phyloP scores from a whole-genome alignment of 2,113 vertebrate genomes.

The Gobius niger region DNA sequence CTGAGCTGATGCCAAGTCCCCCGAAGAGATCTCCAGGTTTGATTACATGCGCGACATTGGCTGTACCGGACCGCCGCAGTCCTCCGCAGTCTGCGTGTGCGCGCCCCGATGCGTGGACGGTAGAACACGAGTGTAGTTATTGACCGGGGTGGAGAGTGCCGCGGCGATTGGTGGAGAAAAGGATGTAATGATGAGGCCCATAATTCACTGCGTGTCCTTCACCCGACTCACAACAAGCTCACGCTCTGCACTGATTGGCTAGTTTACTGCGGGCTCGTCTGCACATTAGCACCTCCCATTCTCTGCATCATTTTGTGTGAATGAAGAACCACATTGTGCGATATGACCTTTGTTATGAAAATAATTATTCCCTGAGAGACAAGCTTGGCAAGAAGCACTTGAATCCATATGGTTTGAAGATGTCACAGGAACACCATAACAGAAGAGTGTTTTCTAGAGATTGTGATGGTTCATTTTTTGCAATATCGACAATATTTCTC shows the following conservation, averaged over 20 bases:
- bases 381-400: too few species aligned
- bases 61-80: constrained; percentile 18
- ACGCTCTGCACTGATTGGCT: constrained; percentile 58
- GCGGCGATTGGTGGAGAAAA: not conserved
- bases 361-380: too few species aligned
- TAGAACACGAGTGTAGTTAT: constrained; percentile 1
- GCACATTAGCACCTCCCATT: constrained; percentile 46
- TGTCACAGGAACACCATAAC: too few species aligned
- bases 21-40: constrained; percentile 16
- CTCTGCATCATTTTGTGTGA: constrained; percentile 60
- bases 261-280: constrained; percentile 46
- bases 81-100: not conserved
- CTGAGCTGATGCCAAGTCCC: constrained; percentile 1
- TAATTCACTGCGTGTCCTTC: constrained; percentile 50
- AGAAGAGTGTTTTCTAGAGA: too few species aligned
- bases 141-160: not conserved
- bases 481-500: not conserved
- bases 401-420: too few species aligned
- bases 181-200: not conserved
- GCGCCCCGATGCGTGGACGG: not conserved
- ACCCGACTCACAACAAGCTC: constrained; percentile 25
- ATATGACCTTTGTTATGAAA: too few species aligned
- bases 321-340: constrained; percentile 29
- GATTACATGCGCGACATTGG: not conserved
- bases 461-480: not conserved